Evolutionary conservation across 92 coral and sea anemone genomes (phyloP).

Genomic region (Phenganax stokvisi): DNA sequence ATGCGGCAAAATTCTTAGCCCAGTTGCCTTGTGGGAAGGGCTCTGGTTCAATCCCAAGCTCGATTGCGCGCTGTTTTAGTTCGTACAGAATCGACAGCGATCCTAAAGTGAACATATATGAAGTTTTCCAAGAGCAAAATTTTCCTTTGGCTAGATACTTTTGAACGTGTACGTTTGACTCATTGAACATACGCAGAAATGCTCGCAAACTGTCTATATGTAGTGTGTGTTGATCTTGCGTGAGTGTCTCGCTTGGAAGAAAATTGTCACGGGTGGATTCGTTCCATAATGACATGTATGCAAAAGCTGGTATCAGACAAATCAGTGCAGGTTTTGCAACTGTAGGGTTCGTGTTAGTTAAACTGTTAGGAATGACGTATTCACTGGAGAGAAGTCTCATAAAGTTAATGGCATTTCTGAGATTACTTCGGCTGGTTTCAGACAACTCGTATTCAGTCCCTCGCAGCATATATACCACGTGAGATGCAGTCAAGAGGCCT

Average conservation of each 20-base stretch:
- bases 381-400: constrained; percentile 53
- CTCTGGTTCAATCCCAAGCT: constrained; percentile 37
- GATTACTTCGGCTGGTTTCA: constrained; percentile 34
- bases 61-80: constrained; percentile 33
- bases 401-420: constrained; percentile 53
- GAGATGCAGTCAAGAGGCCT: constrained; percentile 39
- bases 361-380: constrained; percentile 66
- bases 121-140: background rate
- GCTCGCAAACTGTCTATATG: constrained; percentile 14
- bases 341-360: constrained; percentile 35
- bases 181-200: constrained; percentile 34
- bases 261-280: constrained; percentile 27
- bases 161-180: constrained; percentile 28
- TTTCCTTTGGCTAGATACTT: constrained; percentile 7
- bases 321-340: constrained; percentile 35
- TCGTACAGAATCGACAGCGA: background rate
- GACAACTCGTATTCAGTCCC: constrained; percentile 34
- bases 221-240: constrained; percentile 8
- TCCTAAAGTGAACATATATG: constrained; percentile 22
- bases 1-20: constrained; percentile 68
- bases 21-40: constrained; percentile 68
- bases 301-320: constrained; percentile 38
- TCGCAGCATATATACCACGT: constrained; percentile 28
- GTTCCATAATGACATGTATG: constrained; percentile 14
- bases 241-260: constrained; percentile 1